Evolutionary conservation across 2,797 vertebrate genomes (phyloP).

Genomic region (Emydoidea blandingii): DNA sequence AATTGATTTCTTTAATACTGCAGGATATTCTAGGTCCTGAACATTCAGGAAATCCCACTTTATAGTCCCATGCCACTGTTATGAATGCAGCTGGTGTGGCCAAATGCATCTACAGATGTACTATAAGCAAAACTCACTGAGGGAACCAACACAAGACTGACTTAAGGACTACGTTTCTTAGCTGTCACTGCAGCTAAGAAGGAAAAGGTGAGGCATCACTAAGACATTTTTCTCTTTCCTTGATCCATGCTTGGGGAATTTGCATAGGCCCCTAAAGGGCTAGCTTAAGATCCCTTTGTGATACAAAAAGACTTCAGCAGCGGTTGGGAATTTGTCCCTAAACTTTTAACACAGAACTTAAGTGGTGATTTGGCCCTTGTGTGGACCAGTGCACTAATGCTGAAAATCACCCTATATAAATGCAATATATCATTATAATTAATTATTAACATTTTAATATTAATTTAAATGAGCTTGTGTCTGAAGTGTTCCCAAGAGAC

Average conservation of each 20-base stretch:
- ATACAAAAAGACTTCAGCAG: background rate
- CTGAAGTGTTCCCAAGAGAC: background rate
- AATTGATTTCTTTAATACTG: background rate
- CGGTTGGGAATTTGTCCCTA: background rate
- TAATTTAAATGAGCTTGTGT: background rate
- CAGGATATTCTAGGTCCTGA: background rate
- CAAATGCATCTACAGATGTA: background rate
- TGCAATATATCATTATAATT: background rate
- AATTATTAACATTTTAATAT: background rate
- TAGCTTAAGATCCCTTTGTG: background rate
- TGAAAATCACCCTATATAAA: background rate
- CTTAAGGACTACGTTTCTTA: background rate
- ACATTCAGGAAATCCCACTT: background rate
- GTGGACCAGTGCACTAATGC: background rate
- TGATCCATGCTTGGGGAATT: background rate
- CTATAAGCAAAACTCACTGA: background rate
- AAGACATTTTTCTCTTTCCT: background rate
- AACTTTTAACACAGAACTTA: background rate
- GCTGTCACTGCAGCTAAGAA: slow-evolving; percentile 4
- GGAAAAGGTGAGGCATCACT: background rate
- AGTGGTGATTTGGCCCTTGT: background rate
- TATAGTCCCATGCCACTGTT: background rate
- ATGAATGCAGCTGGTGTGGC: background rate
- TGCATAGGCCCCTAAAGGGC: background rate
- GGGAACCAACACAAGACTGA: background rate